Evolutionary conservation across 2,888 invertebrate species (phyloP).

Genomic region (Hirtodrosophila confusa): DNA sequence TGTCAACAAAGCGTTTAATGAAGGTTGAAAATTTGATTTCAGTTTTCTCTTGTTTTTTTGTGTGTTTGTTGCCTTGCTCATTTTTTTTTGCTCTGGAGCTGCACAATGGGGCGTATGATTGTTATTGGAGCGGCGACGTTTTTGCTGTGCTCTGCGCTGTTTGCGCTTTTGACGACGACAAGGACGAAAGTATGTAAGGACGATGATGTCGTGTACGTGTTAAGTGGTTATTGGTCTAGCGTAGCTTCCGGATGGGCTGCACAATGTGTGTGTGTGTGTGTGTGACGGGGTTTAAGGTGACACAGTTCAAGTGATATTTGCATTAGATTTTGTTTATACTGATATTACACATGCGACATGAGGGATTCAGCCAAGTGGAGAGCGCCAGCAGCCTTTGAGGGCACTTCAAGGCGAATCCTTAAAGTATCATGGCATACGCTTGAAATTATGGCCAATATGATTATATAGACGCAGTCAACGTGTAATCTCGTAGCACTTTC

Average conservation of each 20-base stretch:
- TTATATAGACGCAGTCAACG: constrained; percentile 2
- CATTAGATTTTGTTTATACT: constrained; percentile 59
- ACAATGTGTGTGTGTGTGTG: background rate
- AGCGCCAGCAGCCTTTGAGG: constrained; percentile 6
- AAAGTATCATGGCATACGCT: constrained; percentile 17
- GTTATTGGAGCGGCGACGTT: constrained; percentile 59
- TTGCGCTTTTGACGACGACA: constrained; percentile 45
- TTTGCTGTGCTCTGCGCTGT: constrained; percentile 42
- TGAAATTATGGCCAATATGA: constrained; percentile 24
- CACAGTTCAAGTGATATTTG: constrained; percentile 63
- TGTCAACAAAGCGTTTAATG: constrained; percentile 68
- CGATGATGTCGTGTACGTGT: constrained; percentile 61
- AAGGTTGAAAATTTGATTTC: constrained; percentile 77
- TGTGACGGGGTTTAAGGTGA: constrained; percentile 29
- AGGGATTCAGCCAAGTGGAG: constrained; percentile 7
- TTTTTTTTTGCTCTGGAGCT: constrained; percentile 30
- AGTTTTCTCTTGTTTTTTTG: constrained; percentile 28
- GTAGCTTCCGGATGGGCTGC: constrained; percentile 31
- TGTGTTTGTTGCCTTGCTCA: constrained; percentile 3
- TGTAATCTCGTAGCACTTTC: constrained; percentile 10
- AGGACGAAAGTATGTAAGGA: constrained; percentile 15
- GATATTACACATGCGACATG: constrained; percentile 44
- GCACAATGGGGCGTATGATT: constrained; percentile 74
- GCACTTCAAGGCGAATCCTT: constrained; percentile 23
- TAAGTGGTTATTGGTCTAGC: constrained; percentile 69